A percentile compares a stretch with the other conserved stretches of the same genome.
Conservation (phyloP, 2,888 invertebrate species). For the Prenolepis imparis region DNA sequence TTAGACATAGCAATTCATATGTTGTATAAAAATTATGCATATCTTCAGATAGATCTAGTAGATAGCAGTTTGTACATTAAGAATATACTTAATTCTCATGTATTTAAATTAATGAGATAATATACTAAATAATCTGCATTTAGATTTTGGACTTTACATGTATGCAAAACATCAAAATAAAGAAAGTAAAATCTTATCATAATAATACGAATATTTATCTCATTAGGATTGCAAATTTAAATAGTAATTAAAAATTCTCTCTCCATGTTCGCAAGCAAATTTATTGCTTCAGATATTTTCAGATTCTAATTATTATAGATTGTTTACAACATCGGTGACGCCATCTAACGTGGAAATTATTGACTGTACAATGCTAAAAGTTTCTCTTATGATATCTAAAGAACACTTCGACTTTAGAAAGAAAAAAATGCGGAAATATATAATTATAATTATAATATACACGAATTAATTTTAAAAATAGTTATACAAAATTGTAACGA, state of each 20-base stretch:
- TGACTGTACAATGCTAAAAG: not conserved
- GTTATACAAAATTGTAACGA: not conserved
- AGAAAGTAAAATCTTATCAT: not conserved
- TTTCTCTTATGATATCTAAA: constrained; percentile 2
- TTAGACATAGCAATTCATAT: not conserved
- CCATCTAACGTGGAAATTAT: constrained; percentile 17
- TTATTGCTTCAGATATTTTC: not conserved
- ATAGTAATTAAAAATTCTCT: not conserved
- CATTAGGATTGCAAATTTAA: not conserved
- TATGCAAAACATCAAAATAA: not conserved
- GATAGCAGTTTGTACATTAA: not conserved
- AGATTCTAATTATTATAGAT: not conserved
- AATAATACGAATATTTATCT: not conserved
- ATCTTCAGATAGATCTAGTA: not conserved
- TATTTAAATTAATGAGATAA: not conserved
- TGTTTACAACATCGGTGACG: constrained; percentile 12
- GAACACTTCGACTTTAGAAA: not conserved
- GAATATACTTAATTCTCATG: not conserved
- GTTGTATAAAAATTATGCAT: not conserved
- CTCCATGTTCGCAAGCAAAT: not conserved
- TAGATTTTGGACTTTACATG: not conserved
- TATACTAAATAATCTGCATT: not conserved
- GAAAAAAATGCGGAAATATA: not conserved
- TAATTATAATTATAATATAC: constrained; percentile 2
- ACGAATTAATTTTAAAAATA: not conserved